Percentiles rank a stretch among this genome's conserved stretches.
Conservation (phyloP, 2,888 invertebrate species). For the Mesodorylaimus sp. region DNA sequence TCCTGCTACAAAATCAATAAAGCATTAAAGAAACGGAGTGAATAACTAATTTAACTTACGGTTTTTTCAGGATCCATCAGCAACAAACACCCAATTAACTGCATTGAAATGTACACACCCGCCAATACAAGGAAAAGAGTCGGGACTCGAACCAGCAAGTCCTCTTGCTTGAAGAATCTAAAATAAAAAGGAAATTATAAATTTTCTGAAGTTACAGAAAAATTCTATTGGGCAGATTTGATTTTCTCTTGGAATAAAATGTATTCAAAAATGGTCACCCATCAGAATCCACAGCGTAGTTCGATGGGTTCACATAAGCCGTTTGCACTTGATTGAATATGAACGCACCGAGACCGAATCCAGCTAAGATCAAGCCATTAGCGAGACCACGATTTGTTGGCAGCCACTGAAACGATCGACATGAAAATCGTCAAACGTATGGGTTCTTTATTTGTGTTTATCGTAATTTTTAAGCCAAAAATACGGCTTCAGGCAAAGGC, state of each 20-base stretch:
- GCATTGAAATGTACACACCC: conserved; percentile 24
- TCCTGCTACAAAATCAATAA: too few relatives aligned
- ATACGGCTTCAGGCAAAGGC: not conserved
- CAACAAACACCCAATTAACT: conserved; percentile 23
- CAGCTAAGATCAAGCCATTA: conserved; percentile 32
- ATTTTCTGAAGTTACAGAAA: too few relatives aligned
- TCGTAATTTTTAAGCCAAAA: too few relatives aligned
- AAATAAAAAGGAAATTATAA: too few relatives aligned
- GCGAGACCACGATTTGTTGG: conserved; percentile 24
- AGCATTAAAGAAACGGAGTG: not conserved
- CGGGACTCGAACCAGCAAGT: conserved; percentile 26
- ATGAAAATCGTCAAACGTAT: not conserved
- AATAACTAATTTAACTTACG: conserved; percentile 1
- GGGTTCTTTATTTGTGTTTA: too few relatives aligned
- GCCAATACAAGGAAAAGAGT: conserved; percentile 26
- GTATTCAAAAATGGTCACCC: too few relatives aligned
- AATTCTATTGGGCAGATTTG: too few relatives aligned
- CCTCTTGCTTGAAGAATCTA: conserved; percentile 24
- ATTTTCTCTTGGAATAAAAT: too few relatives aligned
- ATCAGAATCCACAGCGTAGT: not conserved
- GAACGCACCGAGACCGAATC: conserved; percentile 32
- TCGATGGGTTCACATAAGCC: conserved; percentile 21
- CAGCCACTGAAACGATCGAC: not conserved
- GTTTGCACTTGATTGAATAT: conserved; percentile 31
- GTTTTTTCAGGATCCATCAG: conserved; percentile 14